Evolutionary conservation across 2,113 vertebrate species (phyloP).

Genomic region (Hemichromis elongatus): DNA sequence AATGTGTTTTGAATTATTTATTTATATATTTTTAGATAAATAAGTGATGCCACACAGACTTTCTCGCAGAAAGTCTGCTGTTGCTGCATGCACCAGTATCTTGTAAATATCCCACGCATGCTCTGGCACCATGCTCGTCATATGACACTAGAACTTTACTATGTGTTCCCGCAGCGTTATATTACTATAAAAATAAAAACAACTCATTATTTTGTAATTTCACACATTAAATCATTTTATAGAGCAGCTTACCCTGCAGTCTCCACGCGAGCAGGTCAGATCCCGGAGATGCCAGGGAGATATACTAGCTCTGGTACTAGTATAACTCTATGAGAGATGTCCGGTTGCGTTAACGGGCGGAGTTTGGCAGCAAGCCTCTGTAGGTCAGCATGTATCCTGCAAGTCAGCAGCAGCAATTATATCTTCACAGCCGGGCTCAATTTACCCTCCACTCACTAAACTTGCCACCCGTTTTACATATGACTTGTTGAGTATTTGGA

Average conservation of each 20-base stretch:
- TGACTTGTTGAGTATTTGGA: neutral
- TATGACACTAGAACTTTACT: neutral
- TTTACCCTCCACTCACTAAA: slow-evolving; percentile 12
- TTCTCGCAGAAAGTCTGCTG: neutral
- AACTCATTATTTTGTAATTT: neutral
- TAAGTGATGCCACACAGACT: neutral
- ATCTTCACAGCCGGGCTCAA: slow-evolving; percentile 13
- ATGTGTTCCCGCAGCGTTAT: neutral
- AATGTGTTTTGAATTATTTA: neutral
- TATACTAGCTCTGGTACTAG: neutral
- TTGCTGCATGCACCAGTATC: neutral
- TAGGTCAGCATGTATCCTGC: slow-evolving; percentile 50
- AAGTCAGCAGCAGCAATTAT: slow-evolving; percentile 44
- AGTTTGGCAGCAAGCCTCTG: slow-evolving; percentile 22
- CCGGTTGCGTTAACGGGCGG: slow-evolving; percentile 8
- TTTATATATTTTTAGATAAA: neutral
- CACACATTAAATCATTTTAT: neutral
- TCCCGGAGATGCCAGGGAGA: slow-evolving; percentile 13
- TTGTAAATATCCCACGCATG: neutral
- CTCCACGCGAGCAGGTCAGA: neutral
- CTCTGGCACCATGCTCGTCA: neutral
- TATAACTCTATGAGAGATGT: neutral
- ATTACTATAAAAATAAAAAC: neutral
- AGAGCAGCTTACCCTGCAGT: neutral
- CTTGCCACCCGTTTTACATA: neutral